Evolutionary conservation across 1,140 invertebrate species (phyloP), one percentile per base, ranked within the genome.

Genomic region (Tribolium castaneum): DNA sequence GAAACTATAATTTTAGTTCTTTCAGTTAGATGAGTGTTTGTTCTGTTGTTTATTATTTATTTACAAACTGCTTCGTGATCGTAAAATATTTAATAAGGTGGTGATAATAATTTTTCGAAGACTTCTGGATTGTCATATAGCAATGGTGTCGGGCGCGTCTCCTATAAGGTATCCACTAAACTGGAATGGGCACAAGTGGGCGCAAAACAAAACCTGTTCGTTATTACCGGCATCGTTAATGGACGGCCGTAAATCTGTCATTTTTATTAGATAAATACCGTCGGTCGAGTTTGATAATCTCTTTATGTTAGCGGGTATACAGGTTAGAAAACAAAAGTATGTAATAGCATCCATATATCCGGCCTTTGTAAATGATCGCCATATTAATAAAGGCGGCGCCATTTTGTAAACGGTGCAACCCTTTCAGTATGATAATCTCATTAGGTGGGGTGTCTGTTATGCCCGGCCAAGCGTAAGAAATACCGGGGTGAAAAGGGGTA

Each of bases 351-450:
- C 39, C 34, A 70, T 34, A 16, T 14, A 45, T 70, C 34, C 66
- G n/a, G 66, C 39, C 56, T 13, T 39, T 66, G 62, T 45, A 59
- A 54, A 76, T 66, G 52, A 30, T 70, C 62, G 59, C 76, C 52
- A 59, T 80, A 77, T 80, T 77, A 80, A 80, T 78, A 59, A 76
- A 76, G 39, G 30, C 34, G 30, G 56, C 71, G 80, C 80, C 80
- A 81, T 81, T 81, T 81, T 81, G 80, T 78, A 74, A 34, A 45
- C 22, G 16, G 13, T 52, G 22, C 51, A 79, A 79, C 78, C 80
- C 75, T 80, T 81, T 71, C 66, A 52, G 71, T 77, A 81, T 81
- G 70, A 80, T 81, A 81, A 81, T 81, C 80, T 81, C 80, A 80
- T 81, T 81, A 81, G 73, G 76, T 22, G 59, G 76, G 78, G 78